These are phyloP conservation scores for Astyanax mexicanus DNA, from an alignment of 2,797 vertebrate genomes.

Conservation along the genomic window DNA sequence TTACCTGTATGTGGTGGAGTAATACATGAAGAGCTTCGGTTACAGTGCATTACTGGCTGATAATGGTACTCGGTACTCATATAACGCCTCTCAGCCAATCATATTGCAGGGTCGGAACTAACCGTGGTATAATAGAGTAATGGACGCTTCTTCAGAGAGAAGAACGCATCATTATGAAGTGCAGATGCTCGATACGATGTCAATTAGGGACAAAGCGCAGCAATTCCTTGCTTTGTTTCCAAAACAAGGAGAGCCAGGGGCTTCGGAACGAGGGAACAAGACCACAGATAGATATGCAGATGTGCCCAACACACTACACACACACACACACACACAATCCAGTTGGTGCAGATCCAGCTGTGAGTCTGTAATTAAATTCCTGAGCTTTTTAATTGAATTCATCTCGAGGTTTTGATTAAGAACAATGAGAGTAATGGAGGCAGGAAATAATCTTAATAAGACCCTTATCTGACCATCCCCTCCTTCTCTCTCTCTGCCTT, in stretches of 20 bases:
- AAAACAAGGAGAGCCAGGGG: slow-evolving; percentile 25
- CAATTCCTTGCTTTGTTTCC: slow-evolving; percentile 2
- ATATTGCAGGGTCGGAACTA: too few species aligned
- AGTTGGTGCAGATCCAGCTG: slow-evolving; percentile 19
- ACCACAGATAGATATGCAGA: slow-evolving; percentile 32
- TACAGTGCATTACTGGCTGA: too few species aligned
- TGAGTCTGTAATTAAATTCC: slow-evolving; percentile 63
- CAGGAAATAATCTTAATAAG: slow-evolving; percentile 67
- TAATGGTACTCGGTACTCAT: too few species aligned
- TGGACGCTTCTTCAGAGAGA: background rate
- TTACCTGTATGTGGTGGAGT: too few species aligned
- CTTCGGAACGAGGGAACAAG: background rate
- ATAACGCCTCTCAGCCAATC: too few species aligned
- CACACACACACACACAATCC: slow-evolving; percentile 4
- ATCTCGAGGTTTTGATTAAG: slow-evolving; percentile 73
- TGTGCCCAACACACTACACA: slow-evolving; percentile 37
- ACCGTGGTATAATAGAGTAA: too few species aligned
- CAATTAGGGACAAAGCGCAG: slow-evolving; percentile 22
- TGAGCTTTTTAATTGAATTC: slow-evolving; percentile 65
- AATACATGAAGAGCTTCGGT: too few species aligned
- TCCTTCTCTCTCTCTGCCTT: slow-evolving; percentile 12
- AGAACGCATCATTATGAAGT: background rate
- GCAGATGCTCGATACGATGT: slow-evolving; percentile 9
- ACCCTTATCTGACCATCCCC: slow-evolving; percentile 62
- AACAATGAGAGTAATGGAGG: slow-evolving; percentile 67